Evolutionary conservation across 2,888 invertebrate species (phyloP), one percentile per base, ranked within the genome.

Genomic region (Charanyca ferruginea): DNA sequence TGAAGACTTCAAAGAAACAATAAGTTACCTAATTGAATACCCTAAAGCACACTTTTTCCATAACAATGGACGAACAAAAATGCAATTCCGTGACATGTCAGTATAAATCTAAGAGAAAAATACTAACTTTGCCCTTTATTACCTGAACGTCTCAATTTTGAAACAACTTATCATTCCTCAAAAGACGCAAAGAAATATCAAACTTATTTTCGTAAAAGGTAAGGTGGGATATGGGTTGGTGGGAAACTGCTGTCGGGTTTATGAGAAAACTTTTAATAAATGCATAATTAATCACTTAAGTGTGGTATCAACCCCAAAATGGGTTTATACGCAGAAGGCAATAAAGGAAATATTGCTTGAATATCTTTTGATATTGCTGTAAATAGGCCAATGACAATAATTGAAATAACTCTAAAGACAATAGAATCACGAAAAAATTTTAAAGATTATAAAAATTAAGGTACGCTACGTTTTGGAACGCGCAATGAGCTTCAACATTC

Each of bases 51-150:
- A 86, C 85, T 90, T 88, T 85, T 90, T 84, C 70, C 58, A 60
- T 67, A 85, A 92, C 91, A 93, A 92, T 90, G 84, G 80, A 55
- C 71, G 64, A 76, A 90, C 89, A 80, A 90, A 90, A 93, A 93
- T 90, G 89, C 89, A 92, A 91, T 93, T 69, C 80, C 93, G 93
- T 94, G 94, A 85, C 89, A 82, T 91, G 94, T 94, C 94, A 85
- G 77, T 84, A 90, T 94, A 93, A 94, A 94, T 94, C 89, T 84
- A 83, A 79, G 82, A 68, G 85, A 89, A 90, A 92, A 93, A 91
- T 93, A 90, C 89, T 87, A 92, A 93, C 88, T 93, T 87, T 76
- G 44, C 23, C 87, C 80, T 91, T 92, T 91, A 91, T 88, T 85
- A 78, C 85, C 54, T 51, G 20, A 20, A 18, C 28, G 16, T 45